A percentile compares a stretch with the other conserved stretches of the same genome.
These are phyloP conservation scores for Penaeus monodon DNA, from an alignment of 2,888 invertebrate genomes.

Conservation along the genomic window DNA sequence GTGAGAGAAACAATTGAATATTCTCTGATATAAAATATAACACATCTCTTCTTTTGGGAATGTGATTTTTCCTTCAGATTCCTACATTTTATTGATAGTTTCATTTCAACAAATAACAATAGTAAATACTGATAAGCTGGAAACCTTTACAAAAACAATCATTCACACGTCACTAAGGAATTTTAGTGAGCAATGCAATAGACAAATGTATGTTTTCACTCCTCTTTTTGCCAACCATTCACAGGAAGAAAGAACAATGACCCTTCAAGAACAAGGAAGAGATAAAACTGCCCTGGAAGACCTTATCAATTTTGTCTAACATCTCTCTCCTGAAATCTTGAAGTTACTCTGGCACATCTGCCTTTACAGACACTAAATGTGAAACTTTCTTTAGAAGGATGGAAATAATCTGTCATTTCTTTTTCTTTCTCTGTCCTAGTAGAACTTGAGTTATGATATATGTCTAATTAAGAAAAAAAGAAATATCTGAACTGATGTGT, in stretches of 20 bases:
- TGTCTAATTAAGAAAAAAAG: too few relatives aligned
- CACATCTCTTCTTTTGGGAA: background rate
- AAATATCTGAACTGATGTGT: too few relatives aligned
- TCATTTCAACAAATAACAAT: constrained; percentile 2
- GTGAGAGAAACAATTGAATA: too few relatives aligned
- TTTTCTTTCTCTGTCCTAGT: background rate
- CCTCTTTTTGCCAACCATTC: background rate
- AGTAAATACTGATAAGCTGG: constrained; percentile 21
- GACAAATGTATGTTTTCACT: background rate
- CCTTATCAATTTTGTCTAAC: constrained; percentile 36
- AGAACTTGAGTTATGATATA: background rate
- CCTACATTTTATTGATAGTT: background rate
- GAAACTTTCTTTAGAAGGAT: background rate
- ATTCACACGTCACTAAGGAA: too few relatives aligned
- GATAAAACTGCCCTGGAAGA: constrained; percentile 36
- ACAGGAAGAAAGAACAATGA: constrained; percentile 1
- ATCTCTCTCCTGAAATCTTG: background rate
- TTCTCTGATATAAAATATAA: constrained; percentile 10
- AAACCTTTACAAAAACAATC: constrained; percentile 1
- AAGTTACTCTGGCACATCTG: too few relatives aligned
- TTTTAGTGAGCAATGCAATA: too few relatives aligned
- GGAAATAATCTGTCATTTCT: background rate
- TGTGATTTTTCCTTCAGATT: background rate
- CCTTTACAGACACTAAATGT: too few relatives aligned
- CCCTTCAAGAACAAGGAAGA: background rate